A percentile compares a stretch with the other conserved stretches of the same genome.
phyloP scores from a whole-genome alignment of 2,888 invertebrate genomes.

The Idaea straminata region DNA sequence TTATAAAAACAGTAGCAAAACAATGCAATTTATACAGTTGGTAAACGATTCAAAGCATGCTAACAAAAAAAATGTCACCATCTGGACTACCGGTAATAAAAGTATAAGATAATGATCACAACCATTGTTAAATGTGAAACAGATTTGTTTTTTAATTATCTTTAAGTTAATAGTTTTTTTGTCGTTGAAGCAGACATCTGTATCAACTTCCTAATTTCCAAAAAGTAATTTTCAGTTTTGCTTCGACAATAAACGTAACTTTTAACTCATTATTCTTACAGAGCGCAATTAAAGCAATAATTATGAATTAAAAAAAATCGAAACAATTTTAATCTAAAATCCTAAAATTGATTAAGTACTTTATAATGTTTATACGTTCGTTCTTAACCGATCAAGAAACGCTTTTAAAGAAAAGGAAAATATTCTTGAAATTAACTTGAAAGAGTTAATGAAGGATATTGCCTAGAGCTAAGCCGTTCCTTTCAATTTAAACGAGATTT shows the following conservation, averaged over 20 bases:
- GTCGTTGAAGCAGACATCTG: not conserved
- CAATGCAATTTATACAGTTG: constrained; percentile 5
- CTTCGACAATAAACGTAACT: not conserved
- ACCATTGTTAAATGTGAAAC: constrained; percentile 51
- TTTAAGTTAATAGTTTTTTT: not conserved
- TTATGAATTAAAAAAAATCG: not conserved
- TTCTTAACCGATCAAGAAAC: constrained; percentile 23
- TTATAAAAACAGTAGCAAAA: not conserved
- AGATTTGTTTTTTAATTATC: not conserved
- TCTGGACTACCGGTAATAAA: constrained; percentile 56
- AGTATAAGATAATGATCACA: constrained; percentile 52
- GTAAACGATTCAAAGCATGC: constrained; percentile 5
- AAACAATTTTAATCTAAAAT: constrained; percentile 2
- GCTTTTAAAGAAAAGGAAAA: constrained; percentile 32
- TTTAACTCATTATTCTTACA: not conserved
- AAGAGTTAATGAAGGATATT: constrained; percentile 64
- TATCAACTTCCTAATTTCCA: not conserved
- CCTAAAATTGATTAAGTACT: constrained; percentile 15
- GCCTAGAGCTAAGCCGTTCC: constrained; percentile 53
- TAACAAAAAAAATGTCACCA: constrained; percentile 50
- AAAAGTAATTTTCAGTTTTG: not conserved
- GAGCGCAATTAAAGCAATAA: not conserved
- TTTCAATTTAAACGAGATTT: constrained; percentile 58
- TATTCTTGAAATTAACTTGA: constrained; percentile 55
- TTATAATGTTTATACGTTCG: constrained; percentile 25